Evolutionary conservation across 2,888 invertebrate genomes (phyloP), one percentile per base, ranked within the genome.

Genomic region (Artemia sp.): DNA sequence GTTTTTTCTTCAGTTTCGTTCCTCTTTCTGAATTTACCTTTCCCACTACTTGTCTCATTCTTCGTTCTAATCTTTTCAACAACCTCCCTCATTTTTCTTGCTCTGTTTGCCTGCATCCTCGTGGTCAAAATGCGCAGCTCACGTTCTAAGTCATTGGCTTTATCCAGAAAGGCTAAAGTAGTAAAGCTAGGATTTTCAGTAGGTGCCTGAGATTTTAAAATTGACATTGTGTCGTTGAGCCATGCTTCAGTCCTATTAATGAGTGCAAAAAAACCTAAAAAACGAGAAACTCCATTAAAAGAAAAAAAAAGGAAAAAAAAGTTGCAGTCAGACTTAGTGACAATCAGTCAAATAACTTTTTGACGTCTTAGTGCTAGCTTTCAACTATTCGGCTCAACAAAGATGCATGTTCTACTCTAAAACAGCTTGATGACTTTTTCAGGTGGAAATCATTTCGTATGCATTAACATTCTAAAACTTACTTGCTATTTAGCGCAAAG

Each of bases 61-160:
- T 58, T 24, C 10, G n/a, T 58, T 24, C 24, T 58, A n/a, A 58
- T 19, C 11, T 58, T 58, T 24, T 58, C 64, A 1, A 58, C 24
- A 24, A 58, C 64, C 64, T 58, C 64, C 24, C 64, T 58, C 64
- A 58, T 58, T 58, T 58, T 58, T 58, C 64, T n/a, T n/a, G 64
- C 64, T 58, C 24, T 58, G 19, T 58, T 58, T 24, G 64, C 64
- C 64, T 58, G 64, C n/a, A 58, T n/a, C n/a, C 64, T n/a, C 14
- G 64, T 19, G 2, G 64, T 58, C 14, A 58, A 24, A 24, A 58
- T 58, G 64, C 64, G 64, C n/a, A 58, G 11, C 24, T 58, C 64
- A 19, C 64, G n/a, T n/a, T 58, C 64, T 24, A 58, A 58, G 64
- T 58, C 64, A 24, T 24, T 24, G 2, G 64, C n/a, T 58, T 58